These are phyloP conservation scores for Noctua fimbriata DNA, from an alignment of 2,888 invertebrate genomes.

Conservation along the genomic window DNA sequence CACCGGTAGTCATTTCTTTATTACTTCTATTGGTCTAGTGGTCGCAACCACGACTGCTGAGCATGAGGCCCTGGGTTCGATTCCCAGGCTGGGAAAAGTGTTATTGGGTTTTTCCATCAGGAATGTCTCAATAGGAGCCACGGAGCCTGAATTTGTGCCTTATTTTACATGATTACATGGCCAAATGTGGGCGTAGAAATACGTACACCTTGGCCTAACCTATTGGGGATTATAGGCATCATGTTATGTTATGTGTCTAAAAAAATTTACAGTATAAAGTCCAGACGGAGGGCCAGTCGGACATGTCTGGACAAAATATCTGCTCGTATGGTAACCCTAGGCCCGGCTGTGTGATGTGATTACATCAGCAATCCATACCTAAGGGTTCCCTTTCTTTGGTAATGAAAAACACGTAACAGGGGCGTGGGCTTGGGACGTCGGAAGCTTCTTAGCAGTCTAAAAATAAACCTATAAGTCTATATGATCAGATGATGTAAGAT, in stretches of 20 bases:
- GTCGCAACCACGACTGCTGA: neutral
- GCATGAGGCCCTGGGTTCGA: neutral
- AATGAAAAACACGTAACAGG: constrained; percentile 7
- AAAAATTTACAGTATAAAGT: neutral
- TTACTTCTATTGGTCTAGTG: neutral
- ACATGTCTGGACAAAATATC: neutral
- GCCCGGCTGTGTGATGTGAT: constrained; percentile 46
- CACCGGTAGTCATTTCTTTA: neutral
- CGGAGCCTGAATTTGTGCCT: neutral
- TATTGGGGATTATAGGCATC: neutral
- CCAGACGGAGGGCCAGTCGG: neutral
- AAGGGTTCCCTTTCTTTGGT: neutral
- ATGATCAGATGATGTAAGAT: neutral
- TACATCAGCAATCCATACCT: constrained; percentile 52
- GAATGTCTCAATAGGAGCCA: neutral
- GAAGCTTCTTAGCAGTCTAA: neutral
- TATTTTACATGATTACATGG: neutral
- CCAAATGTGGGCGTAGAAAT: neutral
- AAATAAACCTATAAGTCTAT: neutral
- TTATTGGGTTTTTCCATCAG: neutral
- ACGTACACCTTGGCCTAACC: neutral
- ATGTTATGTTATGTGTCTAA: neutral
- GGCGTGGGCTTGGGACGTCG: neutral
- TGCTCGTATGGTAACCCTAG: constrained; percentile 1
- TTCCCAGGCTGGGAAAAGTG: neutral